These are phyloP conservation scores for Patella ulyssiponensis DNA, from an alignment of 2,888 invertebrate species.

Conservation along the genomic window DNA sequence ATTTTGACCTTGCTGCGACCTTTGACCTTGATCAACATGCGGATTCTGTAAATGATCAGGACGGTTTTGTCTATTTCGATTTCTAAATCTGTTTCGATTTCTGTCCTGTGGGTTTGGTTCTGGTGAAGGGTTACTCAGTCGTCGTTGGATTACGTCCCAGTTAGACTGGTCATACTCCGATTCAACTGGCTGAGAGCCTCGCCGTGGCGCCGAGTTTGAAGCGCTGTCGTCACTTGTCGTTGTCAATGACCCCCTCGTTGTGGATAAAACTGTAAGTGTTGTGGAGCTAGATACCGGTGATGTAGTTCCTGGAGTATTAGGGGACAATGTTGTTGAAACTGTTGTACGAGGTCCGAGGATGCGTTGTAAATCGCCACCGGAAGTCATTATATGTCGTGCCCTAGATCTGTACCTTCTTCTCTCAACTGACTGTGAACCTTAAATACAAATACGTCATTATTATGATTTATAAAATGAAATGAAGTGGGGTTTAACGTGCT, in stretches of 20 bases:
- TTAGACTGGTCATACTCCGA: background rate
- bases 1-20: too few species aligned
- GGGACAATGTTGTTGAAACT: background rate
- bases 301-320: background rate
- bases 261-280: too few species aligned
- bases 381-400: background rate
- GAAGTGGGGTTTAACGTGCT: too few species aligned
- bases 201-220: background rate
- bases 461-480: too few species aligned
- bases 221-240: background rate
- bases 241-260: background rate
- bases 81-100: too few species aligned
- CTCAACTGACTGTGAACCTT: too few species aligned
- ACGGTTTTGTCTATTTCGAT: too few species aligned
- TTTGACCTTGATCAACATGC: too few species aligned
- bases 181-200: background rate
- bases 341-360: background rate
- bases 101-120: background rate
- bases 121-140: background rate
- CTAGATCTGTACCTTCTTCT: background rate
- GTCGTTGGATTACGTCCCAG: background rate
- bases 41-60: too few species aligned
- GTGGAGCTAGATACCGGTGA: background rate
- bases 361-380: background rate
- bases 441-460: too few species aligned